These are phyloP conservation scores for Sitta europaea DNA, from an alignment of 2,113 vertebrate species.

Conservation along the genomic window DNA sequence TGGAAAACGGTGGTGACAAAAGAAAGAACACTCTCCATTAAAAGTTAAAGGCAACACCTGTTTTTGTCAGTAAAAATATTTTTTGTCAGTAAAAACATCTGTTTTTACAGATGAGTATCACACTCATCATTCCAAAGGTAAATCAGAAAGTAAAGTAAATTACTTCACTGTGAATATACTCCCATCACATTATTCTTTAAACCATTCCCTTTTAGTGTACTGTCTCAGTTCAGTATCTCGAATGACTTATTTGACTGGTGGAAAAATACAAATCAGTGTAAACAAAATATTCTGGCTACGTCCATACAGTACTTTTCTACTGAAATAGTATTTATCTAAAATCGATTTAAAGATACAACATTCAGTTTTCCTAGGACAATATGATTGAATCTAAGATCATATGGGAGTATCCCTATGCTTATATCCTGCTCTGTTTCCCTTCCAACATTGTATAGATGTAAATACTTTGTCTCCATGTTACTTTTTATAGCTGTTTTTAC, in stretches of 20 bases:
- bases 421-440: not conserved
- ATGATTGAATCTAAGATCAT: not conserved
- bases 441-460: not conserved
- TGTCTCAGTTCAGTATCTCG: not conserved
- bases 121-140: not conserved
- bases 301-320: not conserved
- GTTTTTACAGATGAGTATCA: too few relatives aligned
- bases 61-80: not conserved
- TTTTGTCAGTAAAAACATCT: not conserved
- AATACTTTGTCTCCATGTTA: not conserved
- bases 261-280: not conserved
- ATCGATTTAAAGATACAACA: not conserved
- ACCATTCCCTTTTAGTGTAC: not conserved
- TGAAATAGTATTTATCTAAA: not conserved
- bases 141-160: not conserved
- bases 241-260: not conserved
- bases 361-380: not conserved
- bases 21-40: not conserved
- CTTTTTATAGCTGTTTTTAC: conserved; percentile 19
- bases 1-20: not conserved
- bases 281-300: not conserved
- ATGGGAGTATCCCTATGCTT: not conserved
- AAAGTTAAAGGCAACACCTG: not conserved
- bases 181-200: not conserved
- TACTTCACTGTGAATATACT: not conserved